Conservation (phyloP, 2,797 vertebrate species). For the Botia almorhae region DNA sequence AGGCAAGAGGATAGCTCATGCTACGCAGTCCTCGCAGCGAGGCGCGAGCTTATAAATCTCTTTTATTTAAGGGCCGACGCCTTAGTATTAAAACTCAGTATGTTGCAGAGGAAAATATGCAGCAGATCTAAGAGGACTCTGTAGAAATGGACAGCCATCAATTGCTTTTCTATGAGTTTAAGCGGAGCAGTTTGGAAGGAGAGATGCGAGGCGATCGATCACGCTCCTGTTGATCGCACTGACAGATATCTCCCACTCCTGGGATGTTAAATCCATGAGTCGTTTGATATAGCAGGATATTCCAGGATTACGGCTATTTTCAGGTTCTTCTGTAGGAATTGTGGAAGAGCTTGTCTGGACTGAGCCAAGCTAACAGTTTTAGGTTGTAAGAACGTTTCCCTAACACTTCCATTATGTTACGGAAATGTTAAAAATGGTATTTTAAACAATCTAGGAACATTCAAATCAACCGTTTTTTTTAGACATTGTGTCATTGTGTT, state of each 20-base stretch:
- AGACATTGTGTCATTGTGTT: too few relatives aligned
- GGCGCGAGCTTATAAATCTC: constrained; percentile 53
- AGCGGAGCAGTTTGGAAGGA: constrained; percentile 28
- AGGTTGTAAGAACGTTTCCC: too few relatives aligned
- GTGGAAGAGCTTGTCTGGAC: not conserved
- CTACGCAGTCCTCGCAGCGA: constrained; percentile 32
- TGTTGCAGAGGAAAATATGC: not conserved
- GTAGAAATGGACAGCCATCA: constrained; percentile 32
- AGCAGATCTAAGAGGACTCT: constrained; percentile 20
- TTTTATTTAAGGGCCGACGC: constrained; percentile 44
- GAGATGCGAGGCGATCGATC: constrained; percentile 35
- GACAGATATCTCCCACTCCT: constrained; percentile 44
- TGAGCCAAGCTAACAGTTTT: not conserved
- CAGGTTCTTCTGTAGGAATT: constrained; percentile 4
- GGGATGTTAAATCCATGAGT: constrained; percentile 11
- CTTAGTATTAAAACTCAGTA: constrained; percentile 27
- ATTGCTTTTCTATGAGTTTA: constrained; percentile 26
- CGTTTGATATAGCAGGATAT: constrained; percentile 33
- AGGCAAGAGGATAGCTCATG: too few relatives aligned
- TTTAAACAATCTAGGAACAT: too few relatives aligned
- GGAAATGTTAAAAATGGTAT: too few relatives aligned
- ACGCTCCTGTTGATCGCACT: constrained; percentile 38
- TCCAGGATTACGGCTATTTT: constrained; percentile 27
- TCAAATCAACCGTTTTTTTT: too few relatives aligned
- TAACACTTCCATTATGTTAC: too few relatives aligned